These are phyloP conservation scores for Harpegnathos saltator DNA, from an alignment of 1,140 invertebrate species.

Conservation along the genomic window DNA sequence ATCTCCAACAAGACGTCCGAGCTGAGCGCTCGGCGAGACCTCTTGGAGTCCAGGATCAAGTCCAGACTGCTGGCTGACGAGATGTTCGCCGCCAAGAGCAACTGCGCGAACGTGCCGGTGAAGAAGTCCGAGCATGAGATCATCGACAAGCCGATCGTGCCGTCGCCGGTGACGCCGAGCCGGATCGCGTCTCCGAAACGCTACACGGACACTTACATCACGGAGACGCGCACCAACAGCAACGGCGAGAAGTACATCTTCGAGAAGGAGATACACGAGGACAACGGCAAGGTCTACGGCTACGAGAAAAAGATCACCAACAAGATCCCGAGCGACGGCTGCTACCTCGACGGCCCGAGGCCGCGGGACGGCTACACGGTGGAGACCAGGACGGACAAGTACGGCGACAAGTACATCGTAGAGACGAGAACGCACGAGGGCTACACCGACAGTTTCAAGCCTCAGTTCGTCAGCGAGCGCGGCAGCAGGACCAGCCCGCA, in stretches of 20 bases:
- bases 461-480: slow-evolving; percentile 79
- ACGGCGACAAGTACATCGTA: slow-evolving; percentile 86
- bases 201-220: slow-evolving; percentile 84
- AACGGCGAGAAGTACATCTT: slow-evolving; percentile 84
- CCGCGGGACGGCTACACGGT: slow-evolving; percentile 85
- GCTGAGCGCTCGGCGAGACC: slow-evolving; percentile 90
- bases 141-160: slow-evolving; percentile 84
- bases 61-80: slow-evolving; percentile 86
- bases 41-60: slow-evolving; percentile 91
- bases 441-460: slow-evolving; percentile 79
- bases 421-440: slow-evolving; percentile 85
- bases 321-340: slow-evolving; percentile 77
- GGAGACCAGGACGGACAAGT: slow-evolving; percentile 86
- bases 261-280: slow-evolving; percentile 83
- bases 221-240: slow-evolving; percentile 83
- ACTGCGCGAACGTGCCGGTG: slow-evolving; percentile 68
- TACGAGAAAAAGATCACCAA: slow-evolving; percentile 84
- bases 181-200: slow-evolving; percentile 81
- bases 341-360: slow-evolving; percentile 70
- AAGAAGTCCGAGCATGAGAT: slow-evolving; percentile 83
- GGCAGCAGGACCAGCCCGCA: slow-evolving; percentile 77
- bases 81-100: slow-evolving; percentile 79
- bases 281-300: slow-evolving; percentile 83
- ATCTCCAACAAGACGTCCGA: slow-evolving; percentile 85
- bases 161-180: slow-evolving; percentile 82